Percentiles rank a stretch among this genome's conserved stretches.
These are phyloP conservation scores for Melinopterus prodromus DNA, from an alignment of 2,888 invertebrate species.

Conservation along the genomic window DNA sequence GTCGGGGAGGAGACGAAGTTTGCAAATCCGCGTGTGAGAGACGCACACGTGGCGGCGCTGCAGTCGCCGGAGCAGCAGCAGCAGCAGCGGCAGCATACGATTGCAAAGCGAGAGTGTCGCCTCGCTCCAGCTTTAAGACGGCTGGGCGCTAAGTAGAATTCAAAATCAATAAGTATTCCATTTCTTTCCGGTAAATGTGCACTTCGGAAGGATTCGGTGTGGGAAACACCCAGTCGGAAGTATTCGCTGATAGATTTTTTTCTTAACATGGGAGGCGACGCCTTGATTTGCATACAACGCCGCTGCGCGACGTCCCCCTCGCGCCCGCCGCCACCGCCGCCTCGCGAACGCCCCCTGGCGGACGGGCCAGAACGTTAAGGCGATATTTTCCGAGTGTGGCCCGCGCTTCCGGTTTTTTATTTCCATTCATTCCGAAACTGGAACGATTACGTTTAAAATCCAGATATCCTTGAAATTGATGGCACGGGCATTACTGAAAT, in stretches of 20 bases:
- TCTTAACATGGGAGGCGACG: constrained; percentile 52
- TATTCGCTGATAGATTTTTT: constrained; percentile 58
- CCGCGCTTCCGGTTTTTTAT: constrained; percentile 37
- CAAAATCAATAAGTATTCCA: constrained; percentile 62
- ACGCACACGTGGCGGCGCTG: constrained; percentile 29
- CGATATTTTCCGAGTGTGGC: constrained; percentile 22
- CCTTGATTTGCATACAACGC: constrained; percentile 57
- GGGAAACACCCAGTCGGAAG: constrained; percentile 53
- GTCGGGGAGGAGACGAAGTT: constrained; percentile 6
- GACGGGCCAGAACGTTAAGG: background rate
- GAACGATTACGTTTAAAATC: constrained; percentile 38
- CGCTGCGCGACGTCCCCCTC: constrained; percentile 35
- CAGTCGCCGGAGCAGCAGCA: constrained; percentile 36
- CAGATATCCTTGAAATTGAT: constrained; percentile 38
- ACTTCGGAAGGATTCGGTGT: constrained; percentile 53
- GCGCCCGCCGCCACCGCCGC: background rate
- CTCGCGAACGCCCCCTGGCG: constrained; percentile 11
- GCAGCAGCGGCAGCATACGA: constrained; percentile 30
- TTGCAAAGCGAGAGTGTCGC: constrained; percentile 55
- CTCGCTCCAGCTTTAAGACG: constrained; percentile 47
- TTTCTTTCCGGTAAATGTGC: constrained; percentile 57
- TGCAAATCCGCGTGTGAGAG: constrained; percentile 33
- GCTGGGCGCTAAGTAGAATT: constrained; percentile 57
- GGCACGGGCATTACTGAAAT: constrained; percentile 24
- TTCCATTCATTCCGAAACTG: constrained; percentile 31